Evolutionary conservation across 2,113 vertebrate genomes (phyloP).

Genomic region (Neotoma lepida): DNA sequence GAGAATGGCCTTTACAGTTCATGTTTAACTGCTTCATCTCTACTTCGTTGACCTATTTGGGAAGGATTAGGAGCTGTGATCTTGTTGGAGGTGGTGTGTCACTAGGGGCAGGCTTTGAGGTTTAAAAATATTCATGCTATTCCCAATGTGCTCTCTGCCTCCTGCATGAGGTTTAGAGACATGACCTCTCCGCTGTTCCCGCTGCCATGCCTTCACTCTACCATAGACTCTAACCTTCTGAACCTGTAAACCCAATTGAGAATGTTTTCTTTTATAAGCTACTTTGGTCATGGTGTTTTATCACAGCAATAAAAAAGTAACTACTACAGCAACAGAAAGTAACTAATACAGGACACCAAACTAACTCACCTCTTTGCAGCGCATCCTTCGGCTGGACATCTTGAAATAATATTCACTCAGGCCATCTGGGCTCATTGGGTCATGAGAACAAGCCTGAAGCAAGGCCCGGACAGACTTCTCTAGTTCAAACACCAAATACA

Average conservation of each 20-base stretch:
- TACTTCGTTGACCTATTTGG: background rate
- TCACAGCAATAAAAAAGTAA: background rate
- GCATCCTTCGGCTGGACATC: conserved; percentile 99
- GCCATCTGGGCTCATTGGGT: conserved; percentile 94
- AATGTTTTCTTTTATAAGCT: background rate
- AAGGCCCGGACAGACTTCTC: conserved; percentile 96
- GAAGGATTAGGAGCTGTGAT: background rate
- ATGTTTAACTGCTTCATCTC: background rate
- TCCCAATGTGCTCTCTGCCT: background rate
- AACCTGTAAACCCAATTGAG: background rate
- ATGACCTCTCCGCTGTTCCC: background rate
- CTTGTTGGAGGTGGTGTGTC: background rate
- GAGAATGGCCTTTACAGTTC: background rate
- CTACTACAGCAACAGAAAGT: background rate
- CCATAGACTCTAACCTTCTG: background rate
- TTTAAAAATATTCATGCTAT: background rate
- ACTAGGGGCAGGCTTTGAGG: background rate
- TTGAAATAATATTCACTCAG: conserved; percentile 98
- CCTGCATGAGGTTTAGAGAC: background rate
- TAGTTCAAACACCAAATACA: conserved; percentile 97
- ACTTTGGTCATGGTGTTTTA: background rate
- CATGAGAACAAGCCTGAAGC: conserved; percentile 96
- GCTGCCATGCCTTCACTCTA: background rate
- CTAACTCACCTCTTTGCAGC: conserved; percentile 96
- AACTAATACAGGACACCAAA: background rate